phyloP scores from a whole-genome alignment of 2,113 vertebrate genomes.

The Forbesichthys agassizii region DNA sequence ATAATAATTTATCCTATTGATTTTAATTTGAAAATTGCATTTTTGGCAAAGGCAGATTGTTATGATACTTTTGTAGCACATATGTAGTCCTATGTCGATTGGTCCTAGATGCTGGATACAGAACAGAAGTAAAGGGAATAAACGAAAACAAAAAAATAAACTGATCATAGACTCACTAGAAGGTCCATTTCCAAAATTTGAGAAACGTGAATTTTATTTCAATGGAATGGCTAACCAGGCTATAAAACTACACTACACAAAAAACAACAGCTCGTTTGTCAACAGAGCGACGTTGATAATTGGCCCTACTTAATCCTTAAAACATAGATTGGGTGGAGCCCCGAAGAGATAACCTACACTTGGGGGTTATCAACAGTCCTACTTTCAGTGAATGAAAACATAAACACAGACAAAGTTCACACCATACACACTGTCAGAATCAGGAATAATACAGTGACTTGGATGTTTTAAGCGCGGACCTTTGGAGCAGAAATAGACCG shows the following conservation, averaged over 20 bases:
- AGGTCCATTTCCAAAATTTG: no score
- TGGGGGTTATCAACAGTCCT: not conserved
- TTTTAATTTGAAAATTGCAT: no score
- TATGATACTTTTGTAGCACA: no score
- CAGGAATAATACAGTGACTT: not conserved
- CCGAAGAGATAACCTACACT: not conserved
- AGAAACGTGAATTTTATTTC: not conserved
- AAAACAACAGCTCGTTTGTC: not conserved
- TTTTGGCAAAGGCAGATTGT: no score
- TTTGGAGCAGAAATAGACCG: no score
- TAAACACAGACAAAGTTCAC: not conserved
- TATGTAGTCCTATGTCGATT: no score
- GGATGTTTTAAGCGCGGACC: no score
- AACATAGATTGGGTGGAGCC: not conserved
- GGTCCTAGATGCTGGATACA: no score
- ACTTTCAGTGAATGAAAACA: conserved; percentile 3
- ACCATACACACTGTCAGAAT: not conserved
- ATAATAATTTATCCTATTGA: no score
- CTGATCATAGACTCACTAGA: no score
- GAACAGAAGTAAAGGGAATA: no score
- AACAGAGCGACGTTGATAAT: not conserved
- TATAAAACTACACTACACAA: not conserved
- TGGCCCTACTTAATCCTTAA: not conserved
- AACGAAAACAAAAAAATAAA: no score
- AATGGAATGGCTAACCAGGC: not conserved